Percentiles rank a stretch among this genome's conserved stretches.
phyloP scores from a whole-genome alignment of 2,113 vertebrate genomes.

The Addax nasomaculatus region DNA sequence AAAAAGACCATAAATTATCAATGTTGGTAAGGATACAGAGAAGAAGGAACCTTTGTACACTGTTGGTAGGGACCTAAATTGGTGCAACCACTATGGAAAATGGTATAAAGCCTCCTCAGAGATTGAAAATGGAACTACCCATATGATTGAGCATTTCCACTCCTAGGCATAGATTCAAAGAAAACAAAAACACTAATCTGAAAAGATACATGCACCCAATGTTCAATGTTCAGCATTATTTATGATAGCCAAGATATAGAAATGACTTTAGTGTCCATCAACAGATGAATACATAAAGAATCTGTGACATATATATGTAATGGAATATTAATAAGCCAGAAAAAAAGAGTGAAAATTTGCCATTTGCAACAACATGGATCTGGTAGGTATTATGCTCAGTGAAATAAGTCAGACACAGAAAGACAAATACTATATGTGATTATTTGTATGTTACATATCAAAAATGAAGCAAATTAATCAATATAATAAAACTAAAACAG shows the following conservation, averaged over 20 bases:
- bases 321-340: neutral
- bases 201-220: neutral
- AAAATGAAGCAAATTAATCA: neutral
- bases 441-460: neutral
- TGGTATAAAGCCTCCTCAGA: neutral
- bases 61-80: neutral
- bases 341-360: neutral
- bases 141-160: neutral
- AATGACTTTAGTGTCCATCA: neutral
- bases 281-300: neutral
- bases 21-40: neutral
- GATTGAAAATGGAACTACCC: neutral
- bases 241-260: neutral
- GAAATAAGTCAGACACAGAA: neutral
- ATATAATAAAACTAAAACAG: neutral
- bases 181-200: neutral
- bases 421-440: neutral
- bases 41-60: neutral
- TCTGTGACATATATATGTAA: neutral
- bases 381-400: neutral
- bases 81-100: neutral
- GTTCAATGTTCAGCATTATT: neutral
- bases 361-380: neutral
- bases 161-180: neutral
- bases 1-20: neutral